Percentiles rank a stretch among this genome's conserved stretches.
Conservation (phyloP, 2,113 vertebrate species). For the Mola mola region DNA sequence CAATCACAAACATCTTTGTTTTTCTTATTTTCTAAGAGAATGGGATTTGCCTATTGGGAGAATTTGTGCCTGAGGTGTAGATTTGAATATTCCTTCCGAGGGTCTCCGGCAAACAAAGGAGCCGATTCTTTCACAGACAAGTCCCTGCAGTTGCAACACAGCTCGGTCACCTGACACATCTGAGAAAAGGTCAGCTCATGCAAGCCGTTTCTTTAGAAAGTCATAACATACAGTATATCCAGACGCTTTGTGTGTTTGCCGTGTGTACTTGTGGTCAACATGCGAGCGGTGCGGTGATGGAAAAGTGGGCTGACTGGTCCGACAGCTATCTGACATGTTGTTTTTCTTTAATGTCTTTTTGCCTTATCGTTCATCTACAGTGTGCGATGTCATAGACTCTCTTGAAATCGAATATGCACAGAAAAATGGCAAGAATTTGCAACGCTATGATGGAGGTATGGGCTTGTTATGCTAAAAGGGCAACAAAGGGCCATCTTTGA, state of each 20-base stretch:
- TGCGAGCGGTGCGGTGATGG: slow-evolving; percentile 35
- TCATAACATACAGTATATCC: slow-evolving; percentile 16
- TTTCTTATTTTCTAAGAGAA: slow-evolving; percentile 5
- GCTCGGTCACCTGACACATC: slow-evolving; percentile 35
- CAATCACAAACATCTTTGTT: not conserved
- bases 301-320: slow-evolving; percentile 65
- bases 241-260: not conserved
- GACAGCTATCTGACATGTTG: slow-evolving; percentile 30
- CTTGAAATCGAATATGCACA: not conserved
- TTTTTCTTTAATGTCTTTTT: slow-evolving; percentile 12
- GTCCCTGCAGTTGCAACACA: not conserved
- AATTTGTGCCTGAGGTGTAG: slow-evolving; percentile 34
- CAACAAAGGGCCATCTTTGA: not conserved
- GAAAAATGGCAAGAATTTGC: not conserved
- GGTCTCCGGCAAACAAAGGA: slow-evolving; percentile 32
- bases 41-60: not conserved
- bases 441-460: not conserved
- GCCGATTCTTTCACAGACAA: slow-evolving; percentile 16
- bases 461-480: not conserved
- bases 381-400: not conserved
- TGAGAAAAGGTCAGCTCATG: slow-evolving; percentile 27
- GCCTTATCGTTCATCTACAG: not conserved
- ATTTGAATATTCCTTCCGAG: slow-evolving; percentile 21
- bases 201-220: slow-evolving; percentile 29
- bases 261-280: slow-evolving; percentile 46